These are phyloP conservation scores for Hylaea fasciaria DNA, from an alignment of 2,888 invertebrate genomes.

Conservation along the genomic window DNA sequence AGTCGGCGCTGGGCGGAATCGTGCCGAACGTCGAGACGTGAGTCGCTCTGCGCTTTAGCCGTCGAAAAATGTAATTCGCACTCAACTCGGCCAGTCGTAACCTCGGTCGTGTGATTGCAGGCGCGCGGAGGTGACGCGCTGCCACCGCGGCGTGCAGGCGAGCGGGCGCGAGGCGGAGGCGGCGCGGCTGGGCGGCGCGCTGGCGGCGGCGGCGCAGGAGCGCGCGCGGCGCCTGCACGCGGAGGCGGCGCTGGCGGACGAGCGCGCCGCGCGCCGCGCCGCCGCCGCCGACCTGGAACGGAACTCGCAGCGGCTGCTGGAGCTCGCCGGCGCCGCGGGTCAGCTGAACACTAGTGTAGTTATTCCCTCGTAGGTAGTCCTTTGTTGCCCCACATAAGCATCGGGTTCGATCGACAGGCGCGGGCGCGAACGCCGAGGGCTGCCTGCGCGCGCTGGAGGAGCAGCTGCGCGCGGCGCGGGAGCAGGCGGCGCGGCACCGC, in stretches of 20 bases:
- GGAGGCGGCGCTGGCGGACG: conserved; percentile 87
- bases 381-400: too few species aligned
- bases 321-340: conserved; percentile 82
- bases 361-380: too few species aligned
- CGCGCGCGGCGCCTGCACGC: conserved; percentile 83
- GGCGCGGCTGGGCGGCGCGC: conserved; percentile 85
- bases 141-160: conserved; percentile 86
- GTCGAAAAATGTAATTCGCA: not conserved
- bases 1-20: conserved; percentile 88
- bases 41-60: conserved; percentile 16
- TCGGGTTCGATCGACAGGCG: conserved; percentile 50
- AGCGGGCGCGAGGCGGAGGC: conserved; percentile 87
- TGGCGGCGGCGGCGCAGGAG: conserved; percentile 87
- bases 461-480: conserved; percentile 90
- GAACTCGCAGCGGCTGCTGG: conserved; percentile 89
- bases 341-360: conserved; percentile 43
- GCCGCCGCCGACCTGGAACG: conserved; percentile 90
- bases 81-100: not conserved
- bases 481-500: conserved; percentile 90
- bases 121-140: conserved; percentile 76
- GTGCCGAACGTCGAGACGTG: conserved; percentile 77
- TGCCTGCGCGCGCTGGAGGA: conserved; percentile 91
- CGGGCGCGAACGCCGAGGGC: conserved; percentile 86
- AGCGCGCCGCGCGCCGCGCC: conserved; percentile 89
- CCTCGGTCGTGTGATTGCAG: conserved; percentile 42